phyloP scores from a whole-genome alignment of 1,140 invertebrate species.

The Stenopsyche tienmushanensis region DNA sequence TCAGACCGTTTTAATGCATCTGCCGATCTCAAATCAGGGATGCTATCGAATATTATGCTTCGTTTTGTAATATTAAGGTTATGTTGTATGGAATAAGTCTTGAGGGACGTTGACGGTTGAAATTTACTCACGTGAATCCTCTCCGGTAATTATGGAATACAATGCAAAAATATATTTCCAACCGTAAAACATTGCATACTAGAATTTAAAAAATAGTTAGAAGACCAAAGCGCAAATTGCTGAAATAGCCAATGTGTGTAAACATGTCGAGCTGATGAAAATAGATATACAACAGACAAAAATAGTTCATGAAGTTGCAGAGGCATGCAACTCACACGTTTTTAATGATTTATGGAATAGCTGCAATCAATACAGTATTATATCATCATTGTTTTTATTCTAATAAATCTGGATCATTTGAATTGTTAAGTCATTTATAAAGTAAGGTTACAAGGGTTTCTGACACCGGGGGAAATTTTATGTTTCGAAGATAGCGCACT shows the following conservation, averaged over 20 bases:
- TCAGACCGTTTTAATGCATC: not conserved
- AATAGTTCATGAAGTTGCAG: conserved; percentile 1
- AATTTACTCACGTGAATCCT: not conserved
- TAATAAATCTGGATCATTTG: no score
- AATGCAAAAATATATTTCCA: conserved; percentile 19
- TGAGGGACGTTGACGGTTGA: no score
- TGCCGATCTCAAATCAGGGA: not conserved
- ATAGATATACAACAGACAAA: conserved; percentile 15
- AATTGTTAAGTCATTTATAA: no score
- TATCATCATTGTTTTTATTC: no score
- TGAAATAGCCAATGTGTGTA: not conserved
- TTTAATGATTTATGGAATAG: no score
- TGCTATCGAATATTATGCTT: not conserved
- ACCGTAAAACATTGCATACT: conserved; percentile 1
- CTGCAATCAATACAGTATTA: no score
- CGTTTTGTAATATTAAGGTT: conserved; percentile 11
- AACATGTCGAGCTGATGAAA: not conserved
- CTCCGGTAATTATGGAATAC: not conserved
- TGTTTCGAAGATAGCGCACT: no score
- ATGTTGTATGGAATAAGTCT: no score
- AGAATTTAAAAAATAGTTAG: not conserved
- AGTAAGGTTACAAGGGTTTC: no score
- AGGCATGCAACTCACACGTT: no score
- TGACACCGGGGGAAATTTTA: no score
- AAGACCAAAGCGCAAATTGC: not conserved